Conservation (phyloP, 2,888 invertebrate species). For the Aporophyla lueneburgensis region DNA sequence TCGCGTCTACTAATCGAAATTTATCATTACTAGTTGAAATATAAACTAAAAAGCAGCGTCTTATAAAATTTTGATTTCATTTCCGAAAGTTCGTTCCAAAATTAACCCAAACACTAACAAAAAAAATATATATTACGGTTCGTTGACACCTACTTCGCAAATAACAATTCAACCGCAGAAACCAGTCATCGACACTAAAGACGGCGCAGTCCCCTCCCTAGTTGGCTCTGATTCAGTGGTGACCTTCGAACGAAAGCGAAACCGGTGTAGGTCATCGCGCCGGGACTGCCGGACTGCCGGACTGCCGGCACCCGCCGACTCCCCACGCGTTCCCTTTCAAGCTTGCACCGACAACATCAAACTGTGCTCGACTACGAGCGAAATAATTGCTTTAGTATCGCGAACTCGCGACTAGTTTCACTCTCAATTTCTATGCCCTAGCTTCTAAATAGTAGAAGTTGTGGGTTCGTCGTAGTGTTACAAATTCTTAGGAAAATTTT, state of each 20-base stretch:
- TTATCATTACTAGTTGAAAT: not conserved
- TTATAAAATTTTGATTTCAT: not conserved
- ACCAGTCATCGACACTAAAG: conserved; percentile 7
- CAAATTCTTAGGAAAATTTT: not conserved
- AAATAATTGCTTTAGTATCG: conserved; percentile 9
- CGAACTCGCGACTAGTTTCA: conserved; percentile 7
- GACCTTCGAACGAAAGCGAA: conserved; percentile 89
- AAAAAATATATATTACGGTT: too few species aligned
- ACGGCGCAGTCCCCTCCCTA: conserved; percentile 51
- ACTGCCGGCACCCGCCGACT: conserved; percentile 52
- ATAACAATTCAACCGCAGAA: conserved; percentile 3
- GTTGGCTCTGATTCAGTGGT: conserved; percentile 80
- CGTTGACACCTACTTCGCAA: not conserved
- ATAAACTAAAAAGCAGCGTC: not conserved
- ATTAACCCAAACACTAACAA: too few species aligned
- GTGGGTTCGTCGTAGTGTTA: not conserved
- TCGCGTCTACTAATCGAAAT: not conserved
- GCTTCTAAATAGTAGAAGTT: not conserved
- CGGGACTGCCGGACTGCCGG: conserved; percentile 32
- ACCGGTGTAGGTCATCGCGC: conserved; percentile 88
- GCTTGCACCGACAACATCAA: conserved; percentile 55
- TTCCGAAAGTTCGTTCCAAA: not conserved
- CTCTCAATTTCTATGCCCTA: conserved; percentile 27
- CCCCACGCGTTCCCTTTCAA: conserved; percentile 76
- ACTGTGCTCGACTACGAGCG: conserved; percentile 11